Evolutionary conservation across 2,113 vertebrate genomes (phyloP), one percentile per base, ranked within the genome.

Genomic region (Triplophysa siluroides): DNA sequence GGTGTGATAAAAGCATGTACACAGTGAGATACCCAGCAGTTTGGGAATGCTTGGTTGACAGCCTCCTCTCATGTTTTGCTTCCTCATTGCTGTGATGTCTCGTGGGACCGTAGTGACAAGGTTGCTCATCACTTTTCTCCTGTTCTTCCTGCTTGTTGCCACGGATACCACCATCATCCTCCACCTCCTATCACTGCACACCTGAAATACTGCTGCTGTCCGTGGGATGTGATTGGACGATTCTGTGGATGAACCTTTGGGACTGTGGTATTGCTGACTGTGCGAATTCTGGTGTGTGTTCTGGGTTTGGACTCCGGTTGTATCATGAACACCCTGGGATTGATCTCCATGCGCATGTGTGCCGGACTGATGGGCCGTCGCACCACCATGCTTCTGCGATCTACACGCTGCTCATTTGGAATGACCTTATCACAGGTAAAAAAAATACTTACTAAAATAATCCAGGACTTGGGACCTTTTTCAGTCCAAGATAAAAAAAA

Each of bases 41-140:
- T 64, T 41, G n/a, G 19, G 23, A 75, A 43, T 29, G 73, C 69
- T 29, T 16, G 71, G 78, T 66, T 61, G 90, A 92, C 89, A 47
- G 80, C 52, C 91, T 63, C 89, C 86, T 93, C 78, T 92, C 91
- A 77, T 94, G 90, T 93, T 93, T 88, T 93, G 74, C 84, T 83
- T 90, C 90, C 88, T 91, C 88, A 86, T 86, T 85, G 89, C 91
- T 90, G 85, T 92, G 90, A 87, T 90, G 86, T 83, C 79, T 84
- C 45, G 50, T 47, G 78, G 79, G 60, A 65, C 87, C 87, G 88
- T 88, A 93, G 92, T 90, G 92, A 83, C 91, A 93, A 88, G 90
- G 90, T 93, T 90, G 92, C 92, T 94, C 89, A 93, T 90, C 87
- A 92, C 90, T 94, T 93, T 94, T 94, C 91, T 94, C 93, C 93